Conservation (phyloP, 2,797 vertebrate genomes). For the Podargus strigoides region DNA sequence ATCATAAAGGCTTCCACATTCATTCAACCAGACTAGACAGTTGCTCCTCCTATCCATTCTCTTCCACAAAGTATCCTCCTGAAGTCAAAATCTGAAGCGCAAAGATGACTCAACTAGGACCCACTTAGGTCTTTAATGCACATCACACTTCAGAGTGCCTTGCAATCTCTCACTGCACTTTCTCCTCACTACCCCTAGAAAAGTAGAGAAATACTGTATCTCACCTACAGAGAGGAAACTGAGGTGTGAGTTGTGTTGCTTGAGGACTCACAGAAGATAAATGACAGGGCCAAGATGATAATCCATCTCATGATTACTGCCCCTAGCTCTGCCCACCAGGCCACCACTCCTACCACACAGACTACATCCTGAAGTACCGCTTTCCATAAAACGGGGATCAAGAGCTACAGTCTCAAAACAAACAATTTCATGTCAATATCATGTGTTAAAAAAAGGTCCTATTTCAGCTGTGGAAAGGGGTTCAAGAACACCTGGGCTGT, state of each 20-base stretch:
- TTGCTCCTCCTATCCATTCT: not conserved
- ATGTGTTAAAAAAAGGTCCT: not conserved
- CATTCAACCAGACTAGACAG: not conserved
- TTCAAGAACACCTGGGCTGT: not conserved
- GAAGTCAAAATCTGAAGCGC: not conserved
- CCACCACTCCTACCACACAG: not conserved
- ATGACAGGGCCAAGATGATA: not conserved
- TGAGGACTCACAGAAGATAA: not conserved
- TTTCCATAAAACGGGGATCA: not conserved
- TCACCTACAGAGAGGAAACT: not conserved
- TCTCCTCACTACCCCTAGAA: not conserved
- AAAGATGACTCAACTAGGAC: not conserved
- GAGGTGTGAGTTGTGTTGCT: not conserved
- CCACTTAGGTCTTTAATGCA: not conserved
- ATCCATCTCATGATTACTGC: not conserved
- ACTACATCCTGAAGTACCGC: rapidly evolving
- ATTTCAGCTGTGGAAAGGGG: not conserved
- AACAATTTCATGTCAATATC: not conserved
- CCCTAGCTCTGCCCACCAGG: not conserved
- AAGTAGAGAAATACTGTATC: not conserved
- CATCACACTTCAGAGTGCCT: not conserved
- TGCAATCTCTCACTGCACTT: not conserved
- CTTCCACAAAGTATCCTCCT: not conserved
- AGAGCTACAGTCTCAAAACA: not conserved
- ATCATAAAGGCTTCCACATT: not conserved